These are phyloP conservation scores for Brachionus asplanchnoidis DNA, from an alignment of 1,140 invertebrate species.

Conservation along the genomic window DNA sequence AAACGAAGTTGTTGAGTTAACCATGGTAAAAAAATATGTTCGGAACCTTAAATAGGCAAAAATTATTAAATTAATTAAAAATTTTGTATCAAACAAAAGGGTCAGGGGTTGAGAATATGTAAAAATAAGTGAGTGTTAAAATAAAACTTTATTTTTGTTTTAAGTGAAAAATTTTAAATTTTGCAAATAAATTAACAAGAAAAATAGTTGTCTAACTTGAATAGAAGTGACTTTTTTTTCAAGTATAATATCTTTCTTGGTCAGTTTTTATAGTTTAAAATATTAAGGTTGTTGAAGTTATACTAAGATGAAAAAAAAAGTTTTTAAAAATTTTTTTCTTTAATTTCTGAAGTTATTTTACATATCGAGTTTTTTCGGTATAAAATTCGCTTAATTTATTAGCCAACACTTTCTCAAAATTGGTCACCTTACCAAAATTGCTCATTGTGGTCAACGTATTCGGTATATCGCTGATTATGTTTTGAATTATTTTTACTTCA, in stretches of 20 bases:
- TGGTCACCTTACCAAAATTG: background rate
- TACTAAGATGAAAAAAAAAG: background rate
- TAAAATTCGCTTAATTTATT: conserved; percentile 39
- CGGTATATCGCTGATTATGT: conserved; percentile 26
- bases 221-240: background rate
- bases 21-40: background rate
- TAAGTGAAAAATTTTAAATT: background rate
- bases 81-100: background rate
- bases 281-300: background rate
- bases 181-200: background rate
- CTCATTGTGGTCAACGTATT: conserved; percentile 28
- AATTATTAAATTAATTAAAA: background rate
- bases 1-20: too few relatives aligned
- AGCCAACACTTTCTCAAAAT: conserved; percentile 8
- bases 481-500: conserved; percentile 21
- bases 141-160: background rate
- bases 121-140: background rate
- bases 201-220: background rate
- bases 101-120: background rate
- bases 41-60: background rate
- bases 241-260: background rate
- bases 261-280: background rate
- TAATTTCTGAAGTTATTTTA: background rate
- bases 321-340: background rate
- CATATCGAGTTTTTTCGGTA: conserved; percentile 23